A percentile compares a stretch with the other conserved stretches of the same genome.
These are phyloP conservation scores for Drosophila nigricruria DNA, from an alignment of 2,888 invertebrate genomes.

Conservation along the genomic window DNA sequence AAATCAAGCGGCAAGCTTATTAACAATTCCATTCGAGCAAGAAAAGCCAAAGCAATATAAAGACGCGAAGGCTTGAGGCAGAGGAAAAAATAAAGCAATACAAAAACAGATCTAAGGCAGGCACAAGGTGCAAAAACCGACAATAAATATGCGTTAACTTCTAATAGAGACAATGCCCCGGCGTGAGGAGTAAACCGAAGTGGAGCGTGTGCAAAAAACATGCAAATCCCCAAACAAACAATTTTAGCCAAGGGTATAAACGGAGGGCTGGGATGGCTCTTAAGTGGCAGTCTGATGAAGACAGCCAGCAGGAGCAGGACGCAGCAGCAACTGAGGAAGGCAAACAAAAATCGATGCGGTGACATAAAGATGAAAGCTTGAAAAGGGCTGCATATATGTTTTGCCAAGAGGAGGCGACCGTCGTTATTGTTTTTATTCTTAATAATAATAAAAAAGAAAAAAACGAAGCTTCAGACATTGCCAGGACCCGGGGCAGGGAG, in stretches of 20 bases:
- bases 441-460: constrained; percentile 40
- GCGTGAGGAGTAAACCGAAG: constrained; percentile 2
- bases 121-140: constrained; percentile 76
- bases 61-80: not conserved
- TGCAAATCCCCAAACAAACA: constrained; percentile 81
- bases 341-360: constrained; percentile 70
- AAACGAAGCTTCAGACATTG: constrained; percentile 15
- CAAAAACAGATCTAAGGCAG: constrained; percentile 54
- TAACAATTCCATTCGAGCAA: constrained; percentile 74
- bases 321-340: constrained; percentile 21
- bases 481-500: constrained; percentile 12
- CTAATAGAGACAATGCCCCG: constrained; percentile 62
- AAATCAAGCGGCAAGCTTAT: constrained; percentile 64
- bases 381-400: constrained; percentile 49
- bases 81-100: constrained; percentile 2
- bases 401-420: constrained; percentile 29
- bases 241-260: constrained; percentile 73
- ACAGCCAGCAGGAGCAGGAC: constrained; percentile 49
- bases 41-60: constrained; percentile 62
- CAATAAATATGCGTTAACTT: constrained; percentile 81
- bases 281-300: constrained; percentile 66
- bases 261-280: constrained; percentile 37
- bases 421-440: constrained; percentile 70
- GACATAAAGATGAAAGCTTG: constrained; percentile 74
- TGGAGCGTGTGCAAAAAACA: constrained; percentile 68